These are phyloP conservation scores for Leuciscus waleckii DNA, from an alignment of 2,797 vertebrate species.

Conservation along the genomic window DNA sequence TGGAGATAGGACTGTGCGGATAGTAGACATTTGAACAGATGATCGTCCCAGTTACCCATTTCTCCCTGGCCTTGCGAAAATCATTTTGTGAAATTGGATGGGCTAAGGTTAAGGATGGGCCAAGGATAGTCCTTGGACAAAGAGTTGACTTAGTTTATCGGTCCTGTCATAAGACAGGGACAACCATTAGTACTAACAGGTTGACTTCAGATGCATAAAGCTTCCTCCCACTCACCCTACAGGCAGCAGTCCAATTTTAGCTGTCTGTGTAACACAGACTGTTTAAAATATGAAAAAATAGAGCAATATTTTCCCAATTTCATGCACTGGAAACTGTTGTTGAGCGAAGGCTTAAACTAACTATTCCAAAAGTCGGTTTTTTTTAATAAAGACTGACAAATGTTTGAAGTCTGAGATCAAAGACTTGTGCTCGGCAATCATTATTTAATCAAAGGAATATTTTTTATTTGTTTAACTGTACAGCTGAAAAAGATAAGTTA, in stretches of 20 bases:
- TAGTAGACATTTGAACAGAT: constrained; percentile 5
- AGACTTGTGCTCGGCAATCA: constrained; percentile 27
- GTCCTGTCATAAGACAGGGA: constrained; percentile 11
- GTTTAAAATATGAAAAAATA: constrained; percentile 37
- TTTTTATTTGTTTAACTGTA: not conserved
- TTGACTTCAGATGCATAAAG: constrained; percentile 32
- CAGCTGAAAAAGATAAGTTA: not conserved
- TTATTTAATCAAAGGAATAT: constrained; percentile 17
- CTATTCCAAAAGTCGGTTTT: constrained; percentile 29
- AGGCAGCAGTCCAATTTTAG: constrained; percentile 42
- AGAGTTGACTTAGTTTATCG: constrained; percentile 9
- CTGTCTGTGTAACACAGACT: constrained; percentile 24
- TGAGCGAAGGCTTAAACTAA: constrained; percentile 20
- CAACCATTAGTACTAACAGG: constrained; percentile 22
- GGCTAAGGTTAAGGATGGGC: not conserved
- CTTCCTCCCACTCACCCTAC: constrained; percentile 37
- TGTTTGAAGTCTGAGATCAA: constrained; percentile 59
- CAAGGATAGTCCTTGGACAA: constrained; percentile 4
- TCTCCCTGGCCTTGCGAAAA: not conserved
- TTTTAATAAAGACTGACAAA: constrained; percentile 30
- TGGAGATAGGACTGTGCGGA: not conserved
- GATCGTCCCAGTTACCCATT: not conserved
- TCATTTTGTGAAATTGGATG: not conserved
- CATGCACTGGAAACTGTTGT: constrained; percentile 16
- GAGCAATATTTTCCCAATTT: constrained; percentile 21